phyloP scores from a whole-genome alignment of 1,140 invertebrate species.

The Calycopis cecrops region DNA sequence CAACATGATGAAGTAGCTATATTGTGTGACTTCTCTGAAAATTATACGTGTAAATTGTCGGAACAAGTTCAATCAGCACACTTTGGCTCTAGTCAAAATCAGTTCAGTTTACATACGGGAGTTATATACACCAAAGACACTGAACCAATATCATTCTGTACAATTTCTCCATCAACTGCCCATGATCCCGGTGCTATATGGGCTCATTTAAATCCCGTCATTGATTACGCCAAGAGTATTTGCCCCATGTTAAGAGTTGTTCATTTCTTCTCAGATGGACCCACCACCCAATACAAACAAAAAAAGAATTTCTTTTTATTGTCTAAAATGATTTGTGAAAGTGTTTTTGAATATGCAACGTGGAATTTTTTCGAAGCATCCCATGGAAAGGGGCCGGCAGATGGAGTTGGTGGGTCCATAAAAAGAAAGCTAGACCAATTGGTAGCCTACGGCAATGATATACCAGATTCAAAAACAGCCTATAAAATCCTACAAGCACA shows the following conservation, averaged over 20 bases:
- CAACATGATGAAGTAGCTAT: not conserved
- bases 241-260: conserved; percentile 1
- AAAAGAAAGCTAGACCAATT: conserved; percentile 5
- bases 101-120: conserved; percentile 27
- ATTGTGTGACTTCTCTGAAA: conserved; percentile 31
- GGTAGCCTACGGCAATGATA: not conserved
- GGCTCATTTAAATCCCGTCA: not conserved
- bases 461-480: conserved; percentile 1
- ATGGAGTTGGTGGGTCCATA: conserved; percentile 1
- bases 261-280: not conserved
- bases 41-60: conserved; percentile 29
- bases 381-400: conserved; percentile 3
- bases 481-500: not conserved
- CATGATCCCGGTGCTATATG: not conserved
- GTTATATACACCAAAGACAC: conserved; percentile 14
- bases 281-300: not conserved
- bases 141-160: not conserved
- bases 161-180: not conserved
- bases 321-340: not conserved
- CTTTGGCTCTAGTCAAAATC: conserved; percentile 27
- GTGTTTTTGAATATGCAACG: no score
- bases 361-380: conserved; percentile 6
- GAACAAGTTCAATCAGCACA: conserved; percentile 32
- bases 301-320: not conserved
- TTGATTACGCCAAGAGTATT: conserved; percentile 1